Evolutionary conservation across 2,797 vertebrate species (phyloP), one percentile per base, ranked within the genome.

Genomic region (Rhinophrynus dorsalis): DNA sequence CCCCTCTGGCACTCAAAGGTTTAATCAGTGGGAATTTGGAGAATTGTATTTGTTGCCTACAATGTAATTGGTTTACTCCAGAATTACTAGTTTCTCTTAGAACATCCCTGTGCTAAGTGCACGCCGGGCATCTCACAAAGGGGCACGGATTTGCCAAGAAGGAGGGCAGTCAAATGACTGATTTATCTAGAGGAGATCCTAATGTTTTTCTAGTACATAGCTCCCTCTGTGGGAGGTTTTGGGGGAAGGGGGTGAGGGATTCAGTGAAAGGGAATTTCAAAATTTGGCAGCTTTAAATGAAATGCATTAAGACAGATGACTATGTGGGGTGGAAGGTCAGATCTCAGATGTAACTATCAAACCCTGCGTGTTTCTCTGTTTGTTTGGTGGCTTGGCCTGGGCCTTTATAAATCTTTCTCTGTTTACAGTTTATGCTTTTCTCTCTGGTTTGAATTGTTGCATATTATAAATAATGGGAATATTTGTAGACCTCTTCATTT

Each of bases 311-410:
- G 68, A 72, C 61, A 44, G 54, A 72, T 65, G 60, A 58, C n/a
- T 2, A 44, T 10, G 20, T 1, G 15, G 20, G 61, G 68, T 58
- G 42, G 15, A 11, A 50, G 68, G 68, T 65, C 61, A 51, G 42
- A 18, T 58, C 60, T 72, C 68, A 59, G 68, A 71, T 64, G 61
- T 32, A 20, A 17, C 6, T 13, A 18, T 33, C 47, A 17, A 32
- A 13, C 50, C 40, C 23, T 48, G 11, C 32, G 27, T 24, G 60
- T 51, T 50, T 42, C 68, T 26, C 2, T 48, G 51, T 71, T 64
- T 71, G 68, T 72, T 72, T 72, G 68, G 68, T 64, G 64, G 68
- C 64, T 72, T 72, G 68, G 68, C 60, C 60, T 32, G 6, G 18
- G 57, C 29, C 37, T 45, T 8, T 26, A 63, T 62, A 55, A 45